Evolutionary conservation across 2,113 vertebrate species (phyloP).

Genomic region (Phylloscopus whistleri): DNA sequence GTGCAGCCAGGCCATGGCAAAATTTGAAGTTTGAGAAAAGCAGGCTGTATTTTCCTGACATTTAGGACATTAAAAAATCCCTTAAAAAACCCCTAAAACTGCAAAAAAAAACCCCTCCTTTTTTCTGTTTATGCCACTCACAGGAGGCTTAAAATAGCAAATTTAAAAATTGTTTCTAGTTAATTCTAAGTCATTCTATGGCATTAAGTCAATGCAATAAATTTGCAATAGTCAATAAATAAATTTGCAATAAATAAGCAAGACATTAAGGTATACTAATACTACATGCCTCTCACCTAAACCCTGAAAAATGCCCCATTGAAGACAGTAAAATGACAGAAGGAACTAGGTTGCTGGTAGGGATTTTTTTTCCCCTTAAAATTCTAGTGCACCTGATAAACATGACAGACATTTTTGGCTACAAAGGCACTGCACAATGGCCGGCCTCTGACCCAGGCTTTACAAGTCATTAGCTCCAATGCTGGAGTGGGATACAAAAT

Average conservation of each 20-base stretch:
- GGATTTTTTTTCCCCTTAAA: not conserved
- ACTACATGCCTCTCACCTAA: not conserved
- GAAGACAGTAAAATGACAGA: not conserved
- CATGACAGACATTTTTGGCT: conserved; percentile 1
- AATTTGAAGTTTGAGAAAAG: not conserved
- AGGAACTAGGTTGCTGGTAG: not conserved
- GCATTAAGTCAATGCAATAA: not conserved
- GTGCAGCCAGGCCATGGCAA: not conserved
- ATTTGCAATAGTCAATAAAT: too few relatives aligned
- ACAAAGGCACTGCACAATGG: conserved; percentile 17
- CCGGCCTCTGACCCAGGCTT: conserved; percentile 20
- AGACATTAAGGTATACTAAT: not conserved
- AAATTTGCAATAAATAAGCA: not conserved
- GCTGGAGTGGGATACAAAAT: conserved; percentile 42
- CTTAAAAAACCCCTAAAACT: not conserved
- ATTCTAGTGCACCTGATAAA: not conserved
- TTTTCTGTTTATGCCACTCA: not conserved
- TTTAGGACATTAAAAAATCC: not conserved
- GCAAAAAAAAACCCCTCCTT: not conserved
- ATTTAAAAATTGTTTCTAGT: not conserved
- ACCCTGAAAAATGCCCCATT: not conserved
- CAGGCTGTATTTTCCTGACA: not conserved
- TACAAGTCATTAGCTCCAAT: conserved; percentile 61
- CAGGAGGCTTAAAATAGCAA: not conserved
- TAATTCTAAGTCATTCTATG: not conserved